These are phyloP conservation scores for Grantiella picta DNA, from an alignment of 2,113 vertebrate genomes.

Conservation along the genomic window DNA sequence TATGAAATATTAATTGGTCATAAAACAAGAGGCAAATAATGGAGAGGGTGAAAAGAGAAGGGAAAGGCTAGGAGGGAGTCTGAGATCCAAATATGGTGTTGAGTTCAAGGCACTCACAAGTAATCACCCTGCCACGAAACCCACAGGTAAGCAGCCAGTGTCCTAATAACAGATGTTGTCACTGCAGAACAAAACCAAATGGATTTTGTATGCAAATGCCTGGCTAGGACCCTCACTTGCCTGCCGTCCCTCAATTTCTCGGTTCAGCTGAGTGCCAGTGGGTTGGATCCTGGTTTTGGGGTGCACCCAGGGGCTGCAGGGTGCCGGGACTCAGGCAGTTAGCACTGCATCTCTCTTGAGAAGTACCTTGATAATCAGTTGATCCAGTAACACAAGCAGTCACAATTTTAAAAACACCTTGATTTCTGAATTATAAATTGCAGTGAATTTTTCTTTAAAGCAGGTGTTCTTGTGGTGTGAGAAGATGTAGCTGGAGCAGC, in stretches of 20 bases:
- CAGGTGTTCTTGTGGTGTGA: background rate
- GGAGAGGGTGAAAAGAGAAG: background rate
- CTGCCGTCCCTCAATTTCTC: background rate
- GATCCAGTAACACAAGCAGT: background rate
- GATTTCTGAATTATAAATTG: background rate
- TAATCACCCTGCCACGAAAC: background rate
- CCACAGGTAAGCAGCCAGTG: background rate
- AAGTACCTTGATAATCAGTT: background rate
- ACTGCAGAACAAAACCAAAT: background rate
- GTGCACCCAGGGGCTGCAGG: background rate
- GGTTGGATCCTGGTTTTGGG: background rate
- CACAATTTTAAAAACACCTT: background rate
- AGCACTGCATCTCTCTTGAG: background rate
- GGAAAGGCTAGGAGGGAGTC: background rate
- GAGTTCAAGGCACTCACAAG: background rate
- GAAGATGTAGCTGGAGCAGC: background rate
- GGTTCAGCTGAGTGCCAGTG: background rate
- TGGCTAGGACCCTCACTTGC: background rate
- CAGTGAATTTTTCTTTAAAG: background rate
- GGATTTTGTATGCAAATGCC: background rate
- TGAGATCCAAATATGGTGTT: background rate
- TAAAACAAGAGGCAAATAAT: background rate
- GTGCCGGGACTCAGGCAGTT: accelerated
- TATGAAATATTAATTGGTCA: background rate
- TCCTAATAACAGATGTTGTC: background rate